Base-by-base conservation (phyloP, 2,113 vertebrate genomes). In the Dasyornis broadbenti region DNA sequence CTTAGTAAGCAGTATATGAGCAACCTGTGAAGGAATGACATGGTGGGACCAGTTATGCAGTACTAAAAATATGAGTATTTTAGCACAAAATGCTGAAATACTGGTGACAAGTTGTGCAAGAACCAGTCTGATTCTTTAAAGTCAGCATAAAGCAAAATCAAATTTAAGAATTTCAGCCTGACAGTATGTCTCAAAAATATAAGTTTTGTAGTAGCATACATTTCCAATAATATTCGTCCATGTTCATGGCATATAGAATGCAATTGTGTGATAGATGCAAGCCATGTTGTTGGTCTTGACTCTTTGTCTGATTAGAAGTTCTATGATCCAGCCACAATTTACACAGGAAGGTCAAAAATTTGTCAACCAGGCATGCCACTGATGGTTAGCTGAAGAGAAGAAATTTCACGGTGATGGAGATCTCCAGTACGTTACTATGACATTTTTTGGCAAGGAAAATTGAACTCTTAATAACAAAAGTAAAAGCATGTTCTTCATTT, bases 321-420 rank as follows among this genome's bases (percentile, higher is more conserved):
- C 3, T 44, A 14, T 22, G 7, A 22, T n/a, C 30, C 56, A 27
- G 75, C 11, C 27, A 73, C 8, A 63, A n/a, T n/a, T 82, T 54
- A 26, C 39, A 42, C 18, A 30, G 6, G 12, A 57, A 76, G 1
- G 15, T 28, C 3, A 1, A 54, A 84, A 63, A n/a, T n/a, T 24
- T 59, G 1, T 39, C 44, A 39, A 11, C 23, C 26, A 39, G 6
- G 21, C 11, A 27, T 1, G 1, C 4, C 31, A 35, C 15, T 37
- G 33, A 39, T 1, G 2, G 2, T 12, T 71, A 28, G 10, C 15
- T 78, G 61, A 91, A 53, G 5, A 76, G 24, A 86, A n/a, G 6
- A 31, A 19, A 22, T 5, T 47, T 85, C 52, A 24, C 0, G 0
- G 17, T 75, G 28, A 35, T 10, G 15, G 33, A 82, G 18, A 23